Evolutionary conservation across 2,797 vertebrate species (phyloP).

Genomic region (Calcarius lapponicus): DNA sequence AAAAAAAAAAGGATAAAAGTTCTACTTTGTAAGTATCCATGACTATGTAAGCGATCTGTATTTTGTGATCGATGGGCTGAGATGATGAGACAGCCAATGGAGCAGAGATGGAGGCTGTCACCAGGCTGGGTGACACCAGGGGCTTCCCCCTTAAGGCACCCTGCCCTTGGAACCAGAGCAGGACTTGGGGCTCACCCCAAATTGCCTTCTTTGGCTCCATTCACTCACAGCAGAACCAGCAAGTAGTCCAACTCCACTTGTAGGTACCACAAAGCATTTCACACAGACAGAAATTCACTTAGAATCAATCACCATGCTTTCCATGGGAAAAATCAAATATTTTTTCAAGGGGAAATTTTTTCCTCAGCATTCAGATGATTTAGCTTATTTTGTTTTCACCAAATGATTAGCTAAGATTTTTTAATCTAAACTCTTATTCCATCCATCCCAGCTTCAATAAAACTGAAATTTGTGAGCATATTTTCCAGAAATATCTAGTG

Average conservation of each 20-base stretch:
- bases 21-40: not conserved
- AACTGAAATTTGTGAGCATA: not conserved
- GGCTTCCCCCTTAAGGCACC: no score
- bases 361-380: not conserved
- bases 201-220: not conserved
- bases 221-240: not conserved
- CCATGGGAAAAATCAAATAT: not conserved
- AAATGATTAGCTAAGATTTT: not conserved
- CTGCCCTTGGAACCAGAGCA: not conserved
- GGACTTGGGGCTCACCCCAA: not conserved
- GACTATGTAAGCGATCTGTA: not conserved
- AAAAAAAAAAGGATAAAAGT: accelerated
- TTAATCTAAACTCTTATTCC: not conserved
- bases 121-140: not conserved
- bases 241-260: not conserved
- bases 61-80: not conserved
- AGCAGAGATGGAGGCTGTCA: not conserved
- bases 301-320: not conserved
- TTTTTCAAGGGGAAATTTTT: not conserved
- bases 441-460: not conserved
- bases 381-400: not conserved
- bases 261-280: not conserved
- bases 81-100: not conserved
- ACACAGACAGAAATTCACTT: not conserved
- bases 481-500: not conserved